Evolutionary conservation across 2,888 invertebrate genomes (phyloP).

Genomic region (Caenorhabditis wallacei): DNA sequence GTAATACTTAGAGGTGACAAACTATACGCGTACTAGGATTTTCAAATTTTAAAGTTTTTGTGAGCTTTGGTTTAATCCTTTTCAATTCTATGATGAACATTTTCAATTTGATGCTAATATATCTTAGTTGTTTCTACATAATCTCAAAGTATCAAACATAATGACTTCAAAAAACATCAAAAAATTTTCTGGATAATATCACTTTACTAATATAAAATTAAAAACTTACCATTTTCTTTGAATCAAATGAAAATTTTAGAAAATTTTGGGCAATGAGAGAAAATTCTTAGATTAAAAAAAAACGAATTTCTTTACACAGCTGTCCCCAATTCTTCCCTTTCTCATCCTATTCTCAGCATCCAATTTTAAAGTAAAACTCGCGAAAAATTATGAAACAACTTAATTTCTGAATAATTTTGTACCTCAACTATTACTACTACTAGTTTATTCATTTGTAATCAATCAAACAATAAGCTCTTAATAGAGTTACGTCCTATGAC

Average conservation of each 20-base stretch:
- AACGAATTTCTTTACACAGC: background rate
- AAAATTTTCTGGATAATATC: too few relatives aligned
- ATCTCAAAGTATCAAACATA: too few relatives aligned
- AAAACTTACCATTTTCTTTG: too few relatives aligned
- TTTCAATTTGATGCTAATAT: too few relatives aligned
- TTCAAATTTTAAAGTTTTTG: background rate
- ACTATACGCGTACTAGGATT: slow-evolving; percentile 2
- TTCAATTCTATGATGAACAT: too few relatives aligned
- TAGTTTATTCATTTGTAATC: slow-evolving; percentile 53
- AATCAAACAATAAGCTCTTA: slow-evolving; percentile 63
- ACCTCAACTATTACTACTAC: slow-evolving; percentile 22
- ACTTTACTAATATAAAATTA: too few relatives aligned
- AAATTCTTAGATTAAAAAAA: too few relatives aligned
- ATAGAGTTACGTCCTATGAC: slow-evolving; percentile 55
- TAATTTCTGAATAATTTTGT: background rate
- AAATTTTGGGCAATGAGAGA: background rate
- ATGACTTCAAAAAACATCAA: too few relatives aligned
- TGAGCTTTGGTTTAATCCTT: too few relatives aligned
- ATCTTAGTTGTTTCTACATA: too few relatives aligned
- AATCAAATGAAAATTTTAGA: background rate
- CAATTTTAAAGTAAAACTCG: background rate
- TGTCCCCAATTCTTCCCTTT: background rate
- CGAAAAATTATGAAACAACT: background rate
- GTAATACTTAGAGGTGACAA: slow-evolving; percentile 42
- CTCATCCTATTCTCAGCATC: background rate